These are phyloP conservation scores for Carcina quercana DNA, from an alignment of 2,888 invertebrate genomes.

Conservation along the genomic window DNA sequence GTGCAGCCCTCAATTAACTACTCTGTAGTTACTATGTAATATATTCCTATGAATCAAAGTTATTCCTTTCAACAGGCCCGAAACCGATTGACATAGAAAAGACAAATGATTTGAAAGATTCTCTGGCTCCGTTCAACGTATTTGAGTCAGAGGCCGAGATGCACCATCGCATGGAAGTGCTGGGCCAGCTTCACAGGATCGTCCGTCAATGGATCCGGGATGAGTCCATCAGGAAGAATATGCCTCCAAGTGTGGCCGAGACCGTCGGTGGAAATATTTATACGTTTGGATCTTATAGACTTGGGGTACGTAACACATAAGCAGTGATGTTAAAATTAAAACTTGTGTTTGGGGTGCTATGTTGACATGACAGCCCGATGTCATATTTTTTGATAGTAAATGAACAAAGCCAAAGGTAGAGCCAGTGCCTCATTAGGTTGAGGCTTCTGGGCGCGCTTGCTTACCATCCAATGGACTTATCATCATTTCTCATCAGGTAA, in stretches of 20 bases:
- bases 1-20: too few species aligned
- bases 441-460: too few species aligned
- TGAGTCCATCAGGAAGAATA: slow-evolving; percentile 90
- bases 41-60: too few species aligned
- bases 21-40: too few species aligned
- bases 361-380: too few species aligned
- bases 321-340: neutral
- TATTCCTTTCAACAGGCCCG: slow-evolving; percentile 71
- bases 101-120: slow-evolving; percentile 84
- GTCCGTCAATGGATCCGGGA: slow-evolving; percentile 97
- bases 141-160: slow-evolving; percentile 94
- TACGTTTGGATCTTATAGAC: slow-evolving; percentile 98
- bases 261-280: slow-evolving; percentile 98
- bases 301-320: slow-evolving; percentile 80
- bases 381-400: too few species aligned
- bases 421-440: too few species aligned
- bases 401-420: too few species aligned
- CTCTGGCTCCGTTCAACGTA: slow-evolving; percentile 88
- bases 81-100: slow-evolving; percentile 84
- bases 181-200: slow-evolving; percentile 89
- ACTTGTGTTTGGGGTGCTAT: neutral
- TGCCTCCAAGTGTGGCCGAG: slow-evolving; percentile 93
- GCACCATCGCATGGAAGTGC: slow-evolving; percentile 90
- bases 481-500: too few species aligned
- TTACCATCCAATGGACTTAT: too few species aligned